phyloP scores from a whole-genome alignment of 2,113 vertebrate genomes.

The Dicentrarchus labrax region DNA sequence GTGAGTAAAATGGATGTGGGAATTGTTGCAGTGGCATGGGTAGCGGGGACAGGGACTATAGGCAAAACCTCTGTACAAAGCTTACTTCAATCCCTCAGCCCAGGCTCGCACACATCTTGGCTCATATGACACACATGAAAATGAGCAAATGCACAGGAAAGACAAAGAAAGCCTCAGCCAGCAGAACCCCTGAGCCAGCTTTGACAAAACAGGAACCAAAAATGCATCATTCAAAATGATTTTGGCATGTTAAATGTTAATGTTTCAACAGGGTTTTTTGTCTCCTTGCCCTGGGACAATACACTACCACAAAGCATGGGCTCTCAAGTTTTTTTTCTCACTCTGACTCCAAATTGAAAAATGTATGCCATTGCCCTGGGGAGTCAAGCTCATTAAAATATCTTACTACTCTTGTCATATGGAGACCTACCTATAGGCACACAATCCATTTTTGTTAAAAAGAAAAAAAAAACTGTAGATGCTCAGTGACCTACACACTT shows the following conservation, averaged over 20 bases:
- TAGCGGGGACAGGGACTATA: constrained; percentile 51
- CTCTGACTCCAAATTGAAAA: constrained; percentile 53
- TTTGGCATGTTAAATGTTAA: constrained; percentile 45
- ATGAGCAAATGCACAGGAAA: constrained; percentile 53
- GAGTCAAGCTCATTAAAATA: constrained; percentile 59
- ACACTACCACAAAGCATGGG: constrained; percentile 28
- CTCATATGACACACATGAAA: constrained; percentile 51
- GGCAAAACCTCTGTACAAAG: constrained; percentile 65
- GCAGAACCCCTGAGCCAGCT: constrained; percentile 48
- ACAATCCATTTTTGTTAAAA: constrained; percentile 44
- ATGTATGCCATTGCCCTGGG: constrained; percentile 49
- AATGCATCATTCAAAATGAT: constrained; percentile 59
- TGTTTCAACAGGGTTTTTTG: constrained; percentile 33
- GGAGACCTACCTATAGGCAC: constrained; percentile 47
- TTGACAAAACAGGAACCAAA: constrained; percentile 50
- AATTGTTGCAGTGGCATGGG: constrained; percentile 52
- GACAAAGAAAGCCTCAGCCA: constrained; percentile 45
- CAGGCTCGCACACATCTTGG: constrained; percentile 35
- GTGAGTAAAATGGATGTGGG: constrained; percentile 67
- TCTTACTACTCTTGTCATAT: constrained; percentile 44
- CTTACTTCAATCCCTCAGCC: constrained; percentile 68
- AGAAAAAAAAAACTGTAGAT: constrained; percentile 9
- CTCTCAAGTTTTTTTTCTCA: not conserved
- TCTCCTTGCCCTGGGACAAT: constrained; percentile 59
- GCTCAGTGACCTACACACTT: constrained; percentile 53